Base-by-base conservation (phyloP, 2,888 invertebrate species). In the Ischnus inquisitorius region DNA sequence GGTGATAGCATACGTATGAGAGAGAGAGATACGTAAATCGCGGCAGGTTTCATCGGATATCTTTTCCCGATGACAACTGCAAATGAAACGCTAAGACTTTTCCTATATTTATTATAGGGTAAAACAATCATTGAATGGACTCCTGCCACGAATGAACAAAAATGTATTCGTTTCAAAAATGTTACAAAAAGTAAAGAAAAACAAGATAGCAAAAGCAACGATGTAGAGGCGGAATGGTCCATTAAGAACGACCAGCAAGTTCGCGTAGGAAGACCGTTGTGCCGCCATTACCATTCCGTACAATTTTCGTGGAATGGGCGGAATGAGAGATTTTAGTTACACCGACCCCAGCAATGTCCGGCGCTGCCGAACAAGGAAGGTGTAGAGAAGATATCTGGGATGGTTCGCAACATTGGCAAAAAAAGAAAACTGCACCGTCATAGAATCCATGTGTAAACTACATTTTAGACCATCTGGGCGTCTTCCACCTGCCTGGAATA, bases 231-330 rank as follows among this genome's bases (percentile, higher is more conserved):
- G 65, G 51, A 76, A 86, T 85, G 79, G 85, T 60, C 86, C 86
- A 86, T 83, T 85, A 83, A 65, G 65, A 28, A 75, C 68, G 46
- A 80, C 72, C 69, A 25, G 79, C 43, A 79, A 79, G 79, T 72
- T 60, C 75, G 62, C 65, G 79, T 41, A 64, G 48, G 46, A 72
- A 65, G 76, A 77, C 76, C 82, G 79, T 84, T 84, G 79, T 68
- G 67, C 43, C 16, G 77, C 79, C 74, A 84, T 84, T 82, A 82
- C 77, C 82, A 79, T 84, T 84, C 46, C 82, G 82, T 79, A 77
- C 79, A 67, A 82, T 81, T 81, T 81, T 82, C 84, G 60, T 69
- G 54, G 74, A 22, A 75, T 51, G 28, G 62, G 28, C 57, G 39
- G 65, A 82, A 60, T 39, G 72, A 71, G 76, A 46, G 43, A 54